Percentiles rank a stretch among this genome's conserved stretches.
Conservation (phyloP, 1,140 invertebrate genomes). For the Sycophila sp. region DNA sequence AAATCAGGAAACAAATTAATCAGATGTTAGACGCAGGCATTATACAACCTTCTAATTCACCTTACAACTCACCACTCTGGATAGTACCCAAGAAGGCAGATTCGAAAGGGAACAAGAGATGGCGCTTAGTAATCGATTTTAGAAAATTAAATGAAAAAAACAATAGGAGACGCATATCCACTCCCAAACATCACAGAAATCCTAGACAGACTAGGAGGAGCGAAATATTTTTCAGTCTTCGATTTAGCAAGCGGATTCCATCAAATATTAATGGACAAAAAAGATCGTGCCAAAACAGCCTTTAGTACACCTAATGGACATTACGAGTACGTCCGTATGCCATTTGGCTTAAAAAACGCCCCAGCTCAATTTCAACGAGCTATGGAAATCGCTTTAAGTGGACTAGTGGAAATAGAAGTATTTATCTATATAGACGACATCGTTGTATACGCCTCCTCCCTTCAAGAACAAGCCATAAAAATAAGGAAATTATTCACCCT, state of each 20-base stretch:
- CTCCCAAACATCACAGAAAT: constrained; percentile 65
- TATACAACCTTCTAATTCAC: neutral
- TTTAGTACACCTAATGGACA: neutral
- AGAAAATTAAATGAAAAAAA: constrained; percentile 55
- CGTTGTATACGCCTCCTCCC: constrained; percentile 44
- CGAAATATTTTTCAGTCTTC: constrained; percentile 7
- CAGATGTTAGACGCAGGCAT: neutral
- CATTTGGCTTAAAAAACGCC: neutral
- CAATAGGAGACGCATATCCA: constrained; percentile 64
- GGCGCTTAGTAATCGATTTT: constrained; percentile 28
- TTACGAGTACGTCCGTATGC: neutral
- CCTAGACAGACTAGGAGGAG: constrained; percentile 14
- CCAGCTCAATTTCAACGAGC: neutral
- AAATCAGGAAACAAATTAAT: neutral
- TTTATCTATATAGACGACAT: constrained; percentile 60
- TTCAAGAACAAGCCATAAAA: constrained; percentile 33
- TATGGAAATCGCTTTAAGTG: neutral
- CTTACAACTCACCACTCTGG: neutral
- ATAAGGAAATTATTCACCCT: constrained; percentile 42
- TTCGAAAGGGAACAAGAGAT: neutral
- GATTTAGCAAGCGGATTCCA: constrained; percentile 12
- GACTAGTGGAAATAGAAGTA: constrained; percentile 18
- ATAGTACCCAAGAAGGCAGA: constrained; percentile 28
- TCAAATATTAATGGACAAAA: neutral
- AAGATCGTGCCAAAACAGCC: neutral